A percentile compares a stretch with the other conserved stretches of the same genome.
These are phyloP conservation scores for Zaprionus camerounensis DNA, from an alignment of 1,140 invertebrate species.

Conservation along the genomic window DNA sequence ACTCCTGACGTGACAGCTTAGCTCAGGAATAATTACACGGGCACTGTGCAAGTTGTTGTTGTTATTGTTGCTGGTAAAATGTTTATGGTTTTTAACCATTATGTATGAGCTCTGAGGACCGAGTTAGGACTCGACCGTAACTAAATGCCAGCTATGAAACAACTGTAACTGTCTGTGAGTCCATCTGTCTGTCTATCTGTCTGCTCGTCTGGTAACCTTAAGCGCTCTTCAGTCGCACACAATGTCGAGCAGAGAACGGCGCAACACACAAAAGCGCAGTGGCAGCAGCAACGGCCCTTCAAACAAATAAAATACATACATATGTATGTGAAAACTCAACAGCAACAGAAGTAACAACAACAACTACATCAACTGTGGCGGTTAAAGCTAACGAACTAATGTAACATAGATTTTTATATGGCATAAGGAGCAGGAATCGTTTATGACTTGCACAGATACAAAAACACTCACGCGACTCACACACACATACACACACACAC, in stretches of 20 bases:
- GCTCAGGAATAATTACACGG: constrained; percentile 67
- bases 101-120: constrained; percentile 17
- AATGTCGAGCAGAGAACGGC: constrained; percentile 45
- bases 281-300: constrained; percentile 56
- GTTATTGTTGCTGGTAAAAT: constrained; percentile 33
- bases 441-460: constrained; percentile 53
- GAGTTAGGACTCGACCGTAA: constrained; percentile 41
- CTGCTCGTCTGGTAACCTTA: constrained; percentile 63
- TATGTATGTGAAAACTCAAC: constrained; percentile 30
- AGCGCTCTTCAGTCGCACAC: constrained; percentile 69
- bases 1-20: constrained; percentile 33
- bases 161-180: constrained; percentile 24
- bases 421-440: constrained; percentile 67
- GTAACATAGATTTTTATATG: constrained; percentile 75
- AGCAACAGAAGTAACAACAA: constrained; percentile 28
- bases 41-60: constrained; percentile 56
- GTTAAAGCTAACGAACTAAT: constrained; percentile 75
- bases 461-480: not conserved
- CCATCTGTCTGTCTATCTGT: constrained; percentile 17
- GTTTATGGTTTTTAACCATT: constrained; percentile 66
- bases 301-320: constrained; percentile 53
- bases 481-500: constrained; percentile 11
- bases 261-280: constrained; percentile 74
- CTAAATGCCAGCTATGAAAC: constrained; percentile 41
- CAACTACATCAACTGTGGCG: constrained; percentile 32